Evolutionary conservation across 2,113 vertebrate genomes (phyloP).

Genomic region (Lepisosteus oculatus): DNA sequence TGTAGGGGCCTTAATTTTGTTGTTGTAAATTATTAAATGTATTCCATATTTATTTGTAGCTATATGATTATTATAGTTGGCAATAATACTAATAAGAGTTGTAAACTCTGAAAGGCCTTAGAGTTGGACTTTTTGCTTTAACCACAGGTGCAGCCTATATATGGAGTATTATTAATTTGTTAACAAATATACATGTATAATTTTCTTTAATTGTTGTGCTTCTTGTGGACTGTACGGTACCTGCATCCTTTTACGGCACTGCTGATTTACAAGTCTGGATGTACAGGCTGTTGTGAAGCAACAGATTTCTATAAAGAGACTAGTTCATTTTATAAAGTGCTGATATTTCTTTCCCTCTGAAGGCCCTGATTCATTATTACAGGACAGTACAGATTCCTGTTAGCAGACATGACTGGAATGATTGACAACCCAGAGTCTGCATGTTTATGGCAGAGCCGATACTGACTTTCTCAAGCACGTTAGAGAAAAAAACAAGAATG

Average conservation of each 20-base stretch:
- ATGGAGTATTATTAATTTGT: constrained; percentile 41
- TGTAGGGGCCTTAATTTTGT: constrained; percentile 59
- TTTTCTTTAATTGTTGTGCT: constrained; percentile 19
- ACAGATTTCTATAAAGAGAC: constrained; percentile 7
- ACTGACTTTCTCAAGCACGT: too few species aligned
- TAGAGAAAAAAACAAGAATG: too few species aligned
- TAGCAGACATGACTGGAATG: not conserved
- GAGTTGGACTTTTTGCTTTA: constrained; percentile 46
- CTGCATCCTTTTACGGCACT: constrained; percentile 23
- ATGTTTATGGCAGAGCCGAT: too few species aligned
- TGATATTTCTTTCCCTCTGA: constrained; percentile 21
- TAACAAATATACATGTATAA: constrained; percentile 42
- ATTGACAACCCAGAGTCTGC: too few species aligned
- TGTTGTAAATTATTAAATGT: constrained; percentile 70
- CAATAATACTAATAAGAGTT: constrained; percentile 75
- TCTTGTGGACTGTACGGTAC: constrained; percentile 15
- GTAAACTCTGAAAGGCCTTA: constrained; percentile 69
- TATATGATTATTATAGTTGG: constrained; percentile 71
- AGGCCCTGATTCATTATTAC: constrained; percentile 15
- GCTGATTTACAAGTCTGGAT: constrained; percentile 10
- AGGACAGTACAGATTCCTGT: constrained; percentile 1
- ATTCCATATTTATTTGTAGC: constrained; percentile 74
- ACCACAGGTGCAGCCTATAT: constrained; percentile 42
- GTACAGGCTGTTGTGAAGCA: constrained; percentile 7
- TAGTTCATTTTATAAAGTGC: constrained; percentile 5